phyloP scores from a whole-genome alignment of 2,113 vertebrate genomes.

The Clinocottus analis region DNA sequence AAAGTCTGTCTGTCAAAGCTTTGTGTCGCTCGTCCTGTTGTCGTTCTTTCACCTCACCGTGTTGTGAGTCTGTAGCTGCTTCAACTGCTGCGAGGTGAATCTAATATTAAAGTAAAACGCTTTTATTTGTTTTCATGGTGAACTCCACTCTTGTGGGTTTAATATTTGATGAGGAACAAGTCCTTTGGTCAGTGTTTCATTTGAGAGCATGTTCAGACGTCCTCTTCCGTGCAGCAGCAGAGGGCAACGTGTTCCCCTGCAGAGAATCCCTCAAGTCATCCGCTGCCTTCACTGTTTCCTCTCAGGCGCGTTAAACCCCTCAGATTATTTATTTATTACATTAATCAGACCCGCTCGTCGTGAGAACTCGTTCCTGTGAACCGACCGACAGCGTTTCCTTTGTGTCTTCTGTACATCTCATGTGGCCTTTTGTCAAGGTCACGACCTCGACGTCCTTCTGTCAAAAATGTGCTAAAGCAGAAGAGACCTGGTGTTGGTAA shows the following conservation, averaged over 20 bases:
- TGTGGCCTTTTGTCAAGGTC: neutral
- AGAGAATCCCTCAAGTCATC: neutral
- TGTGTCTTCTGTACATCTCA: constrained; percentile 14
- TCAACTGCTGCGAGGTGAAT: constrained; percentile 35
- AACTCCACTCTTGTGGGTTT: constrained; percentile 43
- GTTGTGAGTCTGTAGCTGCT: constrained; percentile 31
- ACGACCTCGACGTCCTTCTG: too few relatives aligned
- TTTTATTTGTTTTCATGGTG: constrained; percentile 38
- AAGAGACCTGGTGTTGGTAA: too few relatives aligned
- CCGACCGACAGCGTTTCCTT: neutral
- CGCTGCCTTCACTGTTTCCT: neutral
- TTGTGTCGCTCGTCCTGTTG: neutral
- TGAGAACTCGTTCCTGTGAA: constrained; percentile 1
- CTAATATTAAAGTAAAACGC: constrained; percentile 45
- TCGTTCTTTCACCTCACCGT: neutral
- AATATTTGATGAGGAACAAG: constrained; percentile 67
- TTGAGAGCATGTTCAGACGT: constrained; percentile 10
- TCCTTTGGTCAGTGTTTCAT: constrained; percentile 47
- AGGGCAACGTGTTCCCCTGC: constrained; percentile 3
- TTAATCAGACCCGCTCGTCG: neutral
- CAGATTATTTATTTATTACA: constrained; percentile 12
- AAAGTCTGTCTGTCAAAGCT: neutral
- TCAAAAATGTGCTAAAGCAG: too few relatives aligned
- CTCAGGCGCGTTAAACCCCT: neutral
- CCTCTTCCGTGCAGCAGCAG: constrained; percentile 3